These are phyloP conservation scores for Pasiphila rectangulata DNA, from an alignment of 2,888 invertebrate species.

Conservation along the genomic window DNA sequence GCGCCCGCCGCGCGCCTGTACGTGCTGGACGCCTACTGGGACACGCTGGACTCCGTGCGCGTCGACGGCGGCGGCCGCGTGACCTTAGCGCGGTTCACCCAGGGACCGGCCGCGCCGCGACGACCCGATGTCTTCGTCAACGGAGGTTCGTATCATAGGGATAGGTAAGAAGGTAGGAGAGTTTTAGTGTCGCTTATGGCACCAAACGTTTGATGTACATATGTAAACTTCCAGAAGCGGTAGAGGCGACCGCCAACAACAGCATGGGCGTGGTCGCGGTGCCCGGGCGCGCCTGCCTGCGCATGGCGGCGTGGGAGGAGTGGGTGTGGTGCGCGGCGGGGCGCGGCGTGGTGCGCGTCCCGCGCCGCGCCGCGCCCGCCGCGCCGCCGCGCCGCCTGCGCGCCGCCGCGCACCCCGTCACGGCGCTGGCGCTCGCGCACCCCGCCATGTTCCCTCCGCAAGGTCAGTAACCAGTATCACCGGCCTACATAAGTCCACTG, in stretches of 20 bases:
- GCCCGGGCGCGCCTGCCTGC: constrained; percentile 44
- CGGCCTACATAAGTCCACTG: background rate
- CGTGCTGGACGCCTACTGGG: constrained; percentile 91
- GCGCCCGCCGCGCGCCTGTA: constrained; percentile 87
- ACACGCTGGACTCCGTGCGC: constrained; percentile 84
- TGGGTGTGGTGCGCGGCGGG: constrained; percentile 59
- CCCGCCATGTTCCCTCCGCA: constrained; percentile 36
- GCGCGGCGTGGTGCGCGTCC: constrained; percentile 53
- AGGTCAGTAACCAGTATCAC: constrained; percentile 28
- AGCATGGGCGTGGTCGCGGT: constrained; percentile 25
- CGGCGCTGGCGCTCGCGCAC: constrained; percentile 51
- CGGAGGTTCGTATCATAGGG: no score
- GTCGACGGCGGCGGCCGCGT: constrained; percentile 85
- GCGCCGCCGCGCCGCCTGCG: constrained; percentile 30
- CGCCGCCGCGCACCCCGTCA: constrained; percentile 35
- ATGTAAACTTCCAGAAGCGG: constrained; percentile 8
- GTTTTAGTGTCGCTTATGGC: no score
- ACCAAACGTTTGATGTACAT: no score
- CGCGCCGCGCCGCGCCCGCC: constrained; percentile 39
- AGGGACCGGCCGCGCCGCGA: constrained; percentile 29
- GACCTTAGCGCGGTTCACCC: constrained; percentile 49
- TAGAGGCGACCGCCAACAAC: constrained; percentile 6
- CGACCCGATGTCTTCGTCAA: constrained; percentile 15
- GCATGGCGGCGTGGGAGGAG: constrained; percentile 61
- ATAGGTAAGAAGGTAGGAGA: no score